Percentiles rank a stretch among this genome's conserved stretches.
phyloP scores from a whole-genome alignment of 2,113 vertebrate genomes.

The Strix aluco region DNA sequence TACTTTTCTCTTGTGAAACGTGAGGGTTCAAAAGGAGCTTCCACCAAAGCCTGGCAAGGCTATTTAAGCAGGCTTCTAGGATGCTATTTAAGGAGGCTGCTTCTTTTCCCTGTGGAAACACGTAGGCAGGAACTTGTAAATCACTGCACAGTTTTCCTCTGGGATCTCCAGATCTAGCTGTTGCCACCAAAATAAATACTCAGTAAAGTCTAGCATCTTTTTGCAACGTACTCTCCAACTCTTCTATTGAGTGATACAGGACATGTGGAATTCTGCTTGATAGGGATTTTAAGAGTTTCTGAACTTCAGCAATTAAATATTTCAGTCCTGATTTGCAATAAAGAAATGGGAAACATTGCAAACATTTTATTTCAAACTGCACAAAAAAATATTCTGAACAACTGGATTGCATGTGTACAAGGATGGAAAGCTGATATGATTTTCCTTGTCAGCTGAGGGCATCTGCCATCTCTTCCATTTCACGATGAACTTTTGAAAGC shows the following conservation, averaged over 20 bases:
- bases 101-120: neutral
- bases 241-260: neutral
- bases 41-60: neutral
- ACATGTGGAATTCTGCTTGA: neutral
- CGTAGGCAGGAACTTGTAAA: neutral
- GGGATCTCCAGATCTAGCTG: neutral
- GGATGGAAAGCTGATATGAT: neutral
- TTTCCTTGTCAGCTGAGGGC: constrained; percentile 1
- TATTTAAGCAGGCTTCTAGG: neutral
- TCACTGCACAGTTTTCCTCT: neutral
- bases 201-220: neutral
- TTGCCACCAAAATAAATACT: neutral
- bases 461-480: constrained; percentile 2
- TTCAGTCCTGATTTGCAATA: neutral
- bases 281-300: neutral
- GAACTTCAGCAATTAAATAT: neutral
- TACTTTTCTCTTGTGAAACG: neutral
- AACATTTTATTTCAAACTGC: neutral
- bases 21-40: neutral
- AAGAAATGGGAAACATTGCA: neutral
- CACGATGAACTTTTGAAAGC: neutral
- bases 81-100: neutral
- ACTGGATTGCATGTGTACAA: neutral
- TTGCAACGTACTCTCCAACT: neutral
- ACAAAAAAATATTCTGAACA: neutral